Evolutionary conservation across 2,797 vertebrate genomes (phyloP), one percentile per base, ranked within the genome.

Genomic region (Erethizon dorsatum): DNA sequence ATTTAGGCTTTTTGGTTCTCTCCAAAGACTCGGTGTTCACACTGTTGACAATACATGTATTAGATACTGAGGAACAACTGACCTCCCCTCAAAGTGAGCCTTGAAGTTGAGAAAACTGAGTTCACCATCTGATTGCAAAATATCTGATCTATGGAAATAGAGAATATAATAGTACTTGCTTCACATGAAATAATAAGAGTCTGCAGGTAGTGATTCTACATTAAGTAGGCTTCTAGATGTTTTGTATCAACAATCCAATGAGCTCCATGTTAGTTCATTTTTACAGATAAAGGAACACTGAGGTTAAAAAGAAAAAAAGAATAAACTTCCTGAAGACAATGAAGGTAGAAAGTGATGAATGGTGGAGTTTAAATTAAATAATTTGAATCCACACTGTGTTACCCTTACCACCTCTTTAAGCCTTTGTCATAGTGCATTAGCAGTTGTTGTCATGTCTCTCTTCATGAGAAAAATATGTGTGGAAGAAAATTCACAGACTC

Each of bases 401-500:
- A 83, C 50, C 78, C 86, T 92, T 82, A 73, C 10, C 61, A 63
- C 26, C 12, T 33, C 47, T 52, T 80, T 67, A 75, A 87, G 87
- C 5, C 73, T 15, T 67, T 26, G 31, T 78, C 63, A 85, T 56
- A 61, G 50, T 82, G 20, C 73, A 63, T 78, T 85, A 83, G 24
- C 24, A 54, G 8, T 33, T 88, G 9, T n/a, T 1, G 24, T 88
- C 94, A 52, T 12, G 14, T 83, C 57, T 97, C 95, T 63, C 63
- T 82, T 93, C 88, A 75, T 79, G 59, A 95, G 89, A 91, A 95
- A 82, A 93, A 59, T 75, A 2, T 1, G 12, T 73, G 45, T 65
- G 61, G 75, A 94, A 90, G 41, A 83, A 91, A 94, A 80, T 61
- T 97, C 95, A 94, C 6, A 78, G 31, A n/a, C 54, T 84, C 45